Evolutionary conservation across 2,888 invertebrate species (phyloP), one percentile per base, ranked within the genome.

Genomic region (Sesia bembeciformis): DNA sequence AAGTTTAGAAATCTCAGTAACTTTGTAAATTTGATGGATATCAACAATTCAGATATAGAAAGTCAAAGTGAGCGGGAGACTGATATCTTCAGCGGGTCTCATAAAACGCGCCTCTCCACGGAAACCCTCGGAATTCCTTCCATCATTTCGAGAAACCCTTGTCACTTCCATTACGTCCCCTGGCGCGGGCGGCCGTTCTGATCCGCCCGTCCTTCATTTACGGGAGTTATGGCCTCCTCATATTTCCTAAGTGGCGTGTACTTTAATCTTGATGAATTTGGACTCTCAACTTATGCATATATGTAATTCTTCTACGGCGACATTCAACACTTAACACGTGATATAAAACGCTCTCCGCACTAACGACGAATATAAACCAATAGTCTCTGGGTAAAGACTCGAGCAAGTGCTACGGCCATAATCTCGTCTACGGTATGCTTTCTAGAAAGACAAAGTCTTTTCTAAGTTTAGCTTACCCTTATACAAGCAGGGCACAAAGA

Each of bases 111-210:
- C 72, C 73, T 77, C 75, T 75, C 65, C 66, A 72, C 65, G 62
- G 69, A 66, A 74, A 74, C 79, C 78, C 75, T 78, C 66, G 66
- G 74, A 79, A 84, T 84, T 86, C 79, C 81, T 82, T 80, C 78
- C 71, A 84, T 84, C 83, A 83, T 85, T 84, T 80, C 72, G 73
- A 74, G 76, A 68, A 78, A 84, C 85, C 88, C 88, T 88, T 85
- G 85, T 87, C 86, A 84, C 78, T 84, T 80, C 81, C 81, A 84
- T 87, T 87, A 85, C 82, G 75, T 72, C 75, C 74, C 73, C 74
- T 70, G 69, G 69, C 74, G 73, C 71, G 75, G 76, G 72, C 73
- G 78, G 72, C 73, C 78, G 74, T 78, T 76, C 72, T 68, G 75
- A 77, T 73, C 74, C 76, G 72, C 62, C 73, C 78, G 76, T 80